Base-by-base conservation (phyloP, 2,888 invertebrate species). In the Cheilosia impressa region DNA sequence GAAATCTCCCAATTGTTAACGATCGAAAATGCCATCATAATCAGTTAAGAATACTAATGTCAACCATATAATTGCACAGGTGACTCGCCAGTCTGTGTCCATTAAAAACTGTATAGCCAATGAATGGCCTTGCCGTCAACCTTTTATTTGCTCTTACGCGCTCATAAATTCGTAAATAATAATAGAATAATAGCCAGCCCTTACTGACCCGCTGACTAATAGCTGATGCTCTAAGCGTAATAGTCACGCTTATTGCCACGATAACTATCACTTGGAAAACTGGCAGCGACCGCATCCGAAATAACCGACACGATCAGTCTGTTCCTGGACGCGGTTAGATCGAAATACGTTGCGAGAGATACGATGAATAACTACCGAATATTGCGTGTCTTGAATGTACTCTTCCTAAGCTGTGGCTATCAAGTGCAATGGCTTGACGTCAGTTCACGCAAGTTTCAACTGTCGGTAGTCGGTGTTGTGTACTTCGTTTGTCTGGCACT, bases 331-430 rank as follows among this genome's bases (percentile, higher is more conserved):
- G 58, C 22, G 45, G 69, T 52, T 65, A 58, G 41, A 58, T 52
- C 66, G 19, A 3, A 58, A 47, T 55, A 17, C 34, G 31, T 7
- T 47, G 7, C 31, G 2, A 17, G 17, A 15, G 13, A n/a, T 9
- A 66, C 3, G 55, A 90, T 90, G 90, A 89, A 90, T 81, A 73
- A 87, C 47, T 77, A 82, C 58, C 89, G 89, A 31, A 80, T 90
- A 75, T 73, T 90, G 50, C 85, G 88, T 9, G 80, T 88, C 24
- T 79, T 88, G 15, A 89, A 89, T 58, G 57, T 81, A 7, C 87
- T 89, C 27, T 87, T 88, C 15, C 55, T 89, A 38, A 34, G 83
- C 53, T 88, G 81, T 24, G 89, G 90, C 34, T 90, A 89, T 63
- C 89, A 90, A 53, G 27, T 89, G 15, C 88, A 89, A 57, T 87